phyloP scores from a whole-genome alignment of 2,113 vertebrate species.

The Sarotherodon lohbergeri region DNA sequence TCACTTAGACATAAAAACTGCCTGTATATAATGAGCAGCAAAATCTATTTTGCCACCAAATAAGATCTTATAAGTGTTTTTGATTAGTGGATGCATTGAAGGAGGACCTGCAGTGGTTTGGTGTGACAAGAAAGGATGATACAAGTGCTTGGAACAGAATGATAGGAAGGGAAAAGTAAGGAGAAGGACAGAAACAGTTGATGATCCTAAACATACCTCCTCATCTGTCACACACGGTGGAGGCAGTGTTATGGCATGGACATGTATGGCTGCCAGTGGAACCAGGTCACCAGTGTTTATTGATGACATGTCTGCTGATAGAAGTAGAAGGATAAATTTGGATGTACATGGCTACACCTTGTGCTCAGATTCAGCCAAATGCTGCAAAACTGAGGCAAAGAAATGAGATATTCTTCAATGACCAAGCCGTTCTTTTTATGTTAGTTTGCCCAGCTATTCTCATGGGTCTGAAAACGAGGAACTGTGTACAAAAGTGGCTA shows the following conservation, averaged over 20 bases:
- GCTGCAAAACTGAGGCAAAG: not conserved
- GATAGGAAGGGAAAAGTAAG: not conserved
- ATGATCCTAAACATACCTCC: too few relatives aligned
- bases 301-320: not conserved
- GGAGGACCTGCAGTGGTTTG: not conserved
- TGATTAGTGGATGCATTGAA: not conserved
- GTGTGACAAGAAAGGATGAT: not conserved
- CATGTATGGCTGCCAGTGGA: not conserved
- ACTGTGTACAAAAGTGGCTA: not conserved
- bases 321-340: not conserved
- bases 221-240: not conserved
- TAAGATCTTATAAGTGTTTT: not conserved
- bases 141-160: not conserved
- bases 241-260: not conserved
- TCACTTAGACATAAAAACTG: not conserved
- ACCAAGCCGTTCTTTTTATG: not conserved
- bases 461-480: not conserved
- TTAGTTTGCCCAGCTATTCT: not conserved
- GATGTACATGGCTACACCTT: not conserved
- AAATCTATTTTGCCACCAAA: not conserved
- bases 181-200: not conserved
- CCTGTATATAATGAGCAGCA: not conserved
- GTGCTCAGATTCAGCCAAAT: not conserved
- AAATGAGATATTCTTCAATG: not conserved
- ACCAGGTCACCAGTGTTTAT: not conserved